A percentile compares a stretch with the other conserved stretches of the same genome.
Conservation (phyloP, 2,888 invertebrate species). For the Sarcophaga rosellei region DNA sequence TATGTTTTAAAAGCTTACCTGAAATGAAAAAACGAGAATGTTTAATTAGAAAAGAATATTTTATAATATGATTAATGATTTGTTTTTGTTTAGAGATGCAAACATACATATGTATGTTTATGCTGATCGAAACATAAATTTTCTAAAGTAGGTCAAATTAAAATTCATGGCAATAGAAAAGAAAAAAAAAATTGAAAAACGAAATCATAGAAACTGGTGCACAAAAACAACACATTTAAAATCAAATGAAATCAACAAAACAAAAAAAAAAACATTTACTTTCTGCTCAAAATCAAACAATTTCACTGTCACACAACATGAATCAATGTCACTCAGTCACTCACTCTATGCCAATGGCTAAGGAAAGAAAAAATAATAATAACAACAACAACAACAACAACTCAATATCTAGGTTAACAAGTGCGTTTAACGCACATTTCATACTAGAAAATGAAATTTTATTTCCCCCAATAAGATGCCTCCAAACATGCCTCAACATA, state of each 20-base stretch:
- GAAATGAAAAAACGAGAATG: slow-evolving; percentile 12
- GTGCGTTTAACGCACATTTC: slow-evolving; percentile 65
- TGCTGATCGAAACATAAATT: not conserved
- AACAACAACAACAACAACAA: slow-evolving; percentile 22
- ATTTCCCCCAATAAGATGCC: slow-evolving; percentile 43
- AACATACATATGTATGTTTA: not conserved
- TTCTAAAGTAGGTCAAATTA: slow-evolving; percentile 51
- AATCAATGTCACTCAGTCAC: slow-evolving; percentile 61
- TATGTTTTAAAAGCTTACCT: slow-evolving; percentile 27
- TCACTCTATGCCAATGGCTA: slow-evolving; percentile 52
- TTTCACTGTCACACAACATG: slow-evolving; percentile 63
- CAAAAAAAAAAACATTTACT: slow-evolving; percentile 25
- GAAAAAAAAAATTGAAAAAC: not conserved
- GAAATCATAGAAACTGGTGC: not conserved
- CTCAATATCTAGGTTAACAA: slow-evolving; percentile 62
- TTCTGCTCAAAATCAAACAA: slow-evolving; percentile 52
- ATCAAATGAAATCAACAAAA: slow-evolving; percentile 34
- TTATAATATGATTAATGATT: not conserved
- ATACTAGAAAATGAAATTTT: slow-evolving; percentile 56
- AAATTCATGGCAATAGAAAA: slow-evolving; percentile 38
- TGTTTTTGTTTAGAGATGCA: slow-evolving; percentile 7
- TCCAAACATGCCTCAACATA: slow-evolving; percentile 16
- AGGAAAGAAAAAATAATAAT: slow-evolving; percentile 21
- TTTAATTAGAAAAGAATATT: slow-evolving; percentile 6
- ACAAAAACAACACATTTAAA: slow-evolving; percentile 22